Conservation (phyloP, 1,140 invertebrate species). For the Drosophila virilis region DNA sequence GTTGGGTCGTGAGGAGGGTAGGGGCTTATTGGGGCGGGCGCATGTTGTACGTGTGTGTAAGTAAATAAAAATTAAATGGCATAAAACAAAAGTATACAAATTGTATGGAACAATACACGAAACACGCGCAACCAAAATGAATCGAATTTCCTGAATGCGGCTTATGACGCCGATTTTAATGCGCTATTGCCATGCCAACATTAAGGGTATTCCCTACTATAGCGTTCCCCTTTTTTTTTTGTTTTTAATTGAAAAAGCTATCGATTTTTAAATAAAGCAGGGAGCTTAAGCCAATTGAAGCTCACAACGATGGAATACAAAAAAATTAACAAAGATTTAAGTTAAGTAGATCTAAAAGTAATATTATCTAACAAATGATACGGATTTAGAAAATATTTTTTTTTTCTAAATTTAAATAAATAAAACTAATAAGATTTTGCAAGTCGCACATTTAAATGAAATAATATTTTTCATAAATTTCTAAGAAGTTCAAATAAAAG, state of each 20-base stretch:
- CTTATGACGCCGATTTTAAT: slow-evolving; percentile 54
- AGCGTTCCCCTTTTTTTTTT: not conserved
- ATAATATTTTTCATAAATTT: too few species aligned
- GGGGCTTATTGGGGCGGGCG: not conserved
- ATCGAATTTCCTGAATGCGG: slow-evolving; percentile 22
- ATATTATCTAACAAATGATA: too few species aligned
- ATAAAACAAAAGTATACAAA: slow-evolving; percentile 31
- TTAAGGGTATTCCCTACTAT: slow-evolving; percentile 21
- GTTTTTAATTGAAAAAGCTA: slow-evolving; percentile 1
- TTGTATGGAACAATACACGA: slow-evolving; percentile 8
- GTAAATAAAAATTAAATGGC: slow-evolving; percentile 76
- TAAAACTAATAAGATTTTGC: too few species aligned
- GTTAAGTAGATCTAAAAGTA: too few species aligned
- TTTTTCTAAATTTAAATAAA: too few species aligned
- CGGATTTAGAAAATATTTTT: too few species aligned
- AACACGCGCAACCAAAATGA: slow-evolving; percentile 23
- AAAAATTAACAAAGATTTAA: too few species aligned
- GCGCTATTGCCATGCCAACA: slow-evolving; percentile 50
- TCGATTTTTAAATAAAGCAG: not conserved
- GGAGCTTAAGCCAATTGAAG: too few species aligned
- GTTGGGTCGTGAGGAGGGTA: too few species aligned
- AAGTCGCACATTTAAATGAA: too few species aligned
- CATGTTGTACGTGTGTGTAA: slow-evolving; percentile 23
- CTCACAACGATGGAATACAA: too few species aligned
- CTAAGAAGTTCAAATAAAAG: too few species aligned